Percentiles rank a stretch among this genome's conserved stretches.
Evolutionary conservation across 2,113 vertebrate species (phyloP).

Genomic region (Varanus komodoensis): DNA sequence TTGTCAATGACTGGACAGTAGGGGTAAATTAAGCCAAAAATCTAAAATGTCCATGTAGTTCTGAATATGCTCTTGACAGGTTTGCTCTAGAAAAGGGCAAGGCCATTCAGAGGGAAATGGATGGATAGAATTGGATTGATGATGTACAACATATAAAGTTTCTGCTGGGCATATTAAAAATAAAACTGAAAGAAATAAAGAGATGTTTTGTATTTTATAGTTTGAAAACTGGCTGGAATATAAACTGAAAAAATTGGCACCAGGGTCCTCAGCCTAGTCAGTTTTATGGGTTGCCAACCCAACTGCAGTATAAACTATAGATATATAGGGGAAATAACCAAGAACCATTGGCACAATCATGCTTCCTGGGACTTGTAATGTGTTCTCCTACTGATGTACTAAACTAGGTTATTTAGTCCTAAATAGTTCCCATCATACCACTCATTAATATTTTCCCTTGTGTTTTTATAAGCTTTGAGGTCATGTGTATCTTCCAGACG

Average conservation of each 20-base stretch:
- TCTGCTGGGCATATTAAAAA: not conserved
- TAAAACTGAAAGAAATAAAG: not conserved
- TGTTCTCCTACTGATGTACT: not conserved
- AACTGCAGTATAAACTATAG: not conserved
- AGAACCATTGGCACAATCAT: not conserved
- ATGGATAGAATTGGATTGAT: not conserved
- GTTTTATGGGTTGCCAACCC: not conserved
- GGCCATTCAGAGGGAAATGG: not conserved
- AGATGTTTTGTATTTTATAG: not conserved
- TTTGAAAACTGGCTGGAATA: not conserved
- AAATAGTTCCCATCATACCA: not conserved
- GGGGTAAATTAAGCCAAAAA: not conserved
- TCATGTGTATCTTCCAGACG: no score
- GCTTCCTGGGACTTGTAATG: not conserved
- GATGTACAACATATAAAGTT: not conserved
- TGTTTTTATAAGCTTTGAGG: not conserved
- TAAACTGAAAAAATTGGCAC: not conserved
- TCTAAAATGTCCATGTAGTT: not conserved
- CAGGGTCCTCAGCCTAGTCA: not conserved
- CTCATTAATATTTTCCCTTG: not conserved
- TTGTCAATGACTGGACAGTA: conserved; percentile 4
- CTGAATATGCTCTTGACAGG: not conserved
- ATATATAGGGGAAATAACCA: not conserved
- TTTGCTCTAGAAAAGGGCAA: not conserved
- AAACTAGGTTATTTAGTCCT: not conserved